Base-by-base conservation (phyloP, 2,797 vertebrate species). In the Oryzias sinensis region DNA sequence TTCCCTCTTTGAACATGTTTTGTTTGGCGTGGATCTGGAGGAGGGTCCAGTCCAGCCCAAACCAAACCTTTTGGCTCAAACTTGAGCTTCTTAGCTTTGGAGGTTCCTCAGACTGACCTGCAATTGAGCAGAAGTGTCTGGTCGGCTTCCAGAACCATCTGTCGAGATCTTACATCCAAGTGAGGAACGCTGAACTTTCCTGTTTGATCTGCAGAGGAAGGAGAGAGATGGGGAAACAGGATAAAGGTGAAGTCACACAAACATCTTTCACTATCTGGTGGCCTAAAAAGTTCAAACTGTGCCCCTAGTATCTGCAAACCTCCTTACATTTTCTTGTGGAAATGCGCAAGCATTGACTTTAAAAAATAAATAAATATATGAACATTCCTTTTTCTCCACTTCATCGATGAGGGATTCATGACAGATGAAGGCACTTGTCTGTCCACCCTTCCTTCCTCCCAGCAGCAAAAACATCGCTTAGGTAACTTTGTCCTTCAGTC, bases 91-190 rank as follows among this genome's bases (percentile, higher is more conserved):
- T 18, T 47, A 18, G 7, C 17, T 15, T n/a, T 25, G 40, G 14
- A 43, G 48, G 13, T 2, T 62, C 43, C 47, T 65, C 48, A 70
- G 58, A 76, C 90, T 93, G 89, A 98, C 97, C 95, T 98, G 95
- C 97, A 99, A 68, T 89, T 89, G 78, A 99, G 91, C 69, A 78
- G 81, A 66, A 99, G 92, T 13, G 91, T 92, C 83, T 96, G 90
- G 77, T 95, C 95, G 65, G 83, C 87, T 79, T 94, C 88, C 68
- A 95, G 77, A 83, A 97, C 47, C 5, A 96, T 81, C 72, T 95
- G 92, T 46, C 43, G 64, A 61, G 84, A 87, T 79, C 87, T 91
- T 81, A 95, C 88, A 76, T 91, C 94, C 91, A 98, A 87, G 55
- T 92, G 81, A 22, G 97, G 96, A 44, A 88, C 74, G 71, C 84